These are phyloP conservation scores for Caenorhabditis briggsae DNA, from an alignment of 1,140 invertebrate genomes.

Conservation along the genomic window DNA sequence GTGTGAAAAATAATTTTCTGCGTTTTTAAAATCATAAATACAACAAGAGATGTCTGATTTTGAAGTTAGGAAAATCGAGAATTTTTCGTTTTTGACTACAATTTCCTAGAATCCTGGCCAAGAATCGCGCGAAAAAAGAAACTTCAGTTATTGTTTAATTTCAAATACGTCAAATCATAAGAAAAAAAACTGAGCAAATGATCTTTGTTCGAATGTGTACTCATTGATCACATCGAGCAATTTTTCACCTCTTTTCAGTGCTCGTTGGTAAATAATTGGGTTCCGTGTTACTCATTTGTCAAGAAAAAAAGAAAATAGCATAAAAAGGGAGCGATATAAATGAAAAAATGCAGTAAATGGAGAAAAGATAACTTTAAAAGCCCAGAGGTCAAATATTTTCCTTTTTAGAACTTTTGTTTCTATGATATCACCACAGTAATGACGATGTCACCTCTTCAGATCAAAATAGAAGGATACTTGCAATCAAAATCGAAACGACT, in stretches of 20 bases:
- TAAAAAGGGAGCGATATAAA: not conserved
- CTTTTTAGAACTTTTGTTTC: no score
- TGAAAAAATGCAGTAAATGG: no score
- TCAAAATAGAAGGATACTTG: not conserved
- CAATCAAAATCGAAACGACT: not conserved
- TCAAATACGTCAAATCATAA: constrained; percentile 38
- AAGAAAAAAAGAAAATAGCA: no score
- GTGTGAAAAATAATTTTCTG: no score
- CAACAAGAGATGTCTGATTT: no score
- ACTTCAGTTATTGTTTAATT: constrained; percentile 51
- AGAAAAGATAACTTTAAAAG: no score
- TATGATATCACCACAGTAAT: no score
- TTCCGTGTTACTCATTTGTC: constrained; percentile 51
- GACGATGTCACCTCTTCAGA: no score
- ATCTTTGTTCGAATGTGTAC: constrained; percentile 45
- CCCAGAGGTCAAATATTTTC: no score
- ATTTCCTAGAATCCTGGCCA: not conserved
- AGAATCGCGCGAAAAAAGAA: constrained; percentile 32
- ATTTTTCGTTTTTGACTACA: constrained; percentile 2
- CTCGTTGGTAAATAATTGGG: constrained; percentile 47
- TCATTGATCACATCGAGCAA: constrained; percentile 39
- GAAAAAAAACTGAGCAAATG: constrained; percentile 42
- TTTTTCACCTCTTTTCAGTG: not conserved
- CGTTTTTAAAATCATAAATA: no score
- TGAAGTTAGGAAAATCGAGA: not conserved